A percentile compares a stretch with the other conserved stretches of the same genome.
Conservation (phyloP, 2,797 vertebrate species). For the Philypnodon macrostomus region DNA sequence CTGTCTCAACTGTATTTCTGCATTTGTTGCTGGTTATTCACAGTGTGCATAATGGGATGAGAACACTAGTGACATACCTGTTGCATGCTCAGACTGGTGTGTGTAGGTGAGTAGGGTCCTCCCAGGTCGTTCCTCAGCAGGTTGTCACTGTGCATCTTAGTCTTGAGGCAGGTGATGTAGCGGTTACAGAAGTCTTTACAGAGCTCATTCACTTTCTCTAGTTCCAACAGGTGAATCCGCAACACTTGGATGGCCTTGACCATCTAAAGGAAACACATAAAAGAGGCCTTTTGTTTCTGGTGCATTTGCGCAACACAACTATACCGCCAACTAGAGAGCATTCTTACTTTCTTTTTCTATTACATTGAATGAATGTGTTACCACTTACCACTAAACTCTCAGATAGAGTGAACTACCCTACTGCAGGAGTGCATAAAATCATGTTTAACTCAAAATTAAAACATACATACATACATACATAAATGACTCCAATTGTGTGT, state of each 20-base stretch:
- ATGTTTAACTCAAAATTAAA: too few species aligned
- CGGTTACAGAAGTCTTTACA: slow-evolving; percentile 99
- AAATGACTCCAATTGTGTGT: too few species aligned
- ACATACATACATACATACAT: too few species aligned
- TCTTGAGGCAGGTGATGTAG: slow-evolving; percentile 99
- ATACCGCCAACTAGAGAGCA: too few species aligned
- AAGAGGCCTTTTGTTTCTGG: too few species aligned
- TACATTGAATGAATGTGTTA: too few species aligned
- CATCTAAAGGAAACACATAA: slow-evolving; percentile 79
- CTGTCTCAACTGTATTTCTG: too few species aligned
- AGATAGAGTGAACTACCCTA: too few species aligned
- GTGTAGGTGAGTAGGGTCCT: slow-evolving; percentile 92
- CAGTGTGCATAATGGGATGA: background rate
- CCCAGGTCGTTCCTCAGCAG: slow-evolving; percentile 96
- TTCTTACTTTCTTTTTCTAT: too few species aligned
- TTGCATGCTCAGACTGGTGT: slow-evolving; percentile 92
- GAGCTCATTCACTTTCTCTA: slow-evolving; percentile 98
- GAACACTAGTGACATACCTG: slow-evolving; percentile 80
- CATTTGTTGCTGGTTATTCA: slow-evolving; percentile 31
- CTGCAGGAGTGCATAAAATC: too few species aligned
- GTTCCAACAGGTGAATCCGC: slow-evolving; percentile 93
- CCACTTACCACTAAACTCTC: too few species aligned
- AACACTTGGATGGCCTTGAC: slow-evolving; percentile 98
- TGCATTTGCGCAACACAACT: too few species aligned
- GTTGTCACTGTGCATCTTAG: slow-evolving; percentile 99